A percentile compares a stretch with the other conserved stretches of the same genome.
Conservation (phyloP, 92 coral and sea anemone genomes). For the Meandrina meandrites region DNA sequence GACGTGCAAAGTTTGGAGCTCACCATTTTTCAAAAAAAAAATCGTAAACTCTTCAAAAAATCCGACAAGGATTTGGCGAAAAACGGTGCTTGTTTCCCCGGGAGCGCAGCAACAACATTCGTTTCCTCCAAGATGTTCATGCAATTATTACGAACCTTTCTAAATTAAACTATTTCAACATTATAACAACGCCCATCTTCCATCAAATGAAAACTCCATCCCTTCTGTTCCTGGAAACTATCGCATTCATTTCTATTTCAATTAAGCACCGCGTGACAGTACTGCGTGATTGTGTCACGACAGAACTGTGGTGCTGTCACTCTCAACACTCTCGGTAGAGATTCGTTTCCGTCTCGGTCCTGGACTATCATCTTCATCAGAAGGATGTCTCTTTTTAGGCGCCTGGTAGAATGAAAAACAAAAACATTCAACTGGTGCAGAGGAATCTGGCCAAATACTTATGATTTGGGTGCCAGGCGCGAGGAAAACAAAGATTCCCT, state of each 20-base stretch:
- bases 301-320: constrained; percentile 25
- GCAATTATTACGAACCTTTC: neutral
- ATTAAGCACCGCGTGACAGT: neutral
- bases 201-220: neutral
- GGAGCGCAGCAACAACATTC: neutral
- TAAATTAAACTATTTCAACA: neutral
- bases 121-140: neutral
- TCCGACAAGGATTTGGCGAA: neutral
- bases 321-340: constrained; percentile 17
- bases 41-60: neutral
- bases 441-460: neutral
- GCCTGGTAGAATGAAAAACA: neutral
- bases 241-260: neutral
- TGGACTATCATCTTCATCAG: constrained; percentile 22
- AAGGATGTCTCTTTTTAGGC: constrained; percentile 18
- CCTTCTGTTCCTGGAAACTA: neutral
- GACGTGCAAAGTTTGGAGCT: neutral
- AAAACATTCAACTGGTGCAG: neutral
- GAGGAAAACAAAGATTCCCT: too few relatives aligned
- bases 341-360: constrained; percentile 29
- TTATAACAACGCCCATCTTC: neutral
- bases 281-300: constrained; percentile 5
- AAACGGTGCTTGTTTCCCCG: neutral
- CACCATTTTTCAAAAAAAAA: neutral
- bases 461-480: too few relatives aligned